Evolutionary conservation across 2,113 vertebrate species (phyloP).

Genomic region (Dicrurus megarhynchus): DNA sequence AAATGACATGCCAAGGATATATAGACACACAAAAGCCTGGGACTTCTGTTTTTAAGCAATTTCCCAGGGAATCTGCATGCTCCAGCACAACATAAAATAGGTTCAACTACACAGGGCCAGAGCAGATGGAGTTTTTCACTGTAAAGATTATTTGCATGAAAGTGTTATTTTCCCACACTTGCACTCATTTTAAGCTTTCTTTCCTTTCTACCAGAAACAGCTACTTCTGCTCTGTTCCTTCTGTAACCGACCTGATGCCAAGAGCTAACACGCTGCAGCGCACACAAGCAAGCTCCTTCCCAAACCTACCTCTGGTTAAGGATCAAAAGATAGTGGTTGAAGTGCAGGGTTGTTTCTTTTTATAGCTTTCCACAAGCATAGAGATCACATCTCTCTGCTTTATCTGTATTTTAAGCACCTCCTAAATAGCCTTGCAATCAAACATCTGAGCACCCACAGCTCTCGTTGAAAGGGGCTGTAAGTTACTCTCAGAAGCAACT

Average conservation of each 20-base stretch:
- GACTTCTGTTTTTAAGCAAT: background rate
- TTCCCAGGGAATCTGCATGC: background rate
- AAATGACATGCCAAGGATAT: background rate
- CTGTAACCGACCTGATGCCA: background rate
- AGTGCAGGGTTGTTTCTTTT: slow-evolving; percentile 18
- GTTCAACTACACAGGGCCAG: background rate
- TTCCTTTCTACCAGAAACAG: background rate
- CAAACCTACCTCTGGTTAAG: background rate
- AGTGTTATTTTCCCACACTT: background rate
- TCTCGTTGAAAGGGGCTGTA: background rate
- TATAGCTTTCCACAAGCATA: background rate
- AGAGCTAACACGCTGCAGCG: background rate
- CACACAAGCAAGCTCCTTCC: background rate
- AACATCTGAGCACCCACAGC: background rate
- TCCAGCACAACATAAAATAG: background rate
- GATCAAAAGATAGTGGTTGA: slow-evolving; percentile 1
- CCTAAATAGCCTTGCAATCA: background rate
- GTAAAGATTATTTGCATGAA: background rate
- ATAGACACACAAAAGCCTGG: background rate
- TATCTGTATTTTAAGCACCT: background rate
- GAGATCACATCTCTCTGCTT: background rate
- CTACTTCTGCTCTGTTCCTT: background rate
- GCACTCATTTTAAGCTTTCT: background rate
- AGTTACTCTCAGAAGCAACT: background rate
- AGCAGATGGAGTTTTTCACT: background rate